A percentile compares a stretch with the other conserved stretches of the same genome.
Evolutionary conservation across 2,888 invertebrate species (phyloP).

Genomic region (Xestobium rufovillosum): DNA sequence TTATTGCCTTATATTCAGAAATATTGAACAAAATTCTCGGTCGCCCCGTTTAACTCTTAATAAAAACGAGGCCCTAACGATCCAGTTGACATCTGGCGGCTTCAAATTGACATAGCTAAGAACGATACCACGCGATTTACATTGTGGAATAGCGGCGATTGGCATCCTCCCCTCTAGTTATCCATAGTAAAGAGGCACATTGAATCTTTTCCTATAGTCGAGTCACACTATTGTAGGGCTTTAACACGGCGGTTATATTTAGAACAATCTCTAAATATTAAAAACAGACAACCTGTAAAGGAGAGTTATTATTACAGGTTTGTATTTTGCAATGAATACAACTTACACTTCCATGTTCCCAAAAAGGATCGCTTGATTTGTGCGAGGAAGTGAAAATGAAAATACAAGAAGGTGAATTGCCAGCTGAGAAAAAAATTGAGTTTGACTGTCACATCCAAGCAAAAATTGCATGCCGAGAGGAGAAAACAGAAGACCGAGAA

Average conservation of each 20-base stretch:
- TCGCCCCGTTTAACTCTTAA: too few relatives aligned
- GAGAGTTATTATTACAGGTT: constrained; percentile 7
- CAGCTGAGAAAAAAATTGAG: background rate
- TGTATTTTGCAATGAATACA: constrained; percentile 13
- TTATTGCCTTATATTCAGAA: too few relatives aligned
- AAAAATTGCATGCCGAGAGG: background rate
- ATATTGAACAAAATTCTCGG: too few relatives aligned
- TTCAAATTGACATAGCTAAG: too few relatives aligned
- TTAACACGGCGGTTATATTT: constrained; percentile 11
- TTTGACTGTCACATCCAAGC: background rate
- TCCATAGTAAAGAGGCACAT: too few relatives aligned
- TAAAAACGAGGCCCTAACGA: too few relatives aligned
- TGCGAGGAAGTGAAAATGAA: background rate
- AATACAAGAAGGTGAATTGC: background rate
- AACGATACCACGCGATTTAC: too few relatives aligned
- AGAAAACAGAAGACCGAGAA: background rate
- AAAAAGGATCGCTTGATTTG: constrained; percentile 11
- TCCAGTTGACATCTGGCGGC: too few relatives aligned
- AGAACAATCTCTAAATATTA: constrained; percentile 11
- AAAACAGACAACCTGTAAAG: constrained; percentile 13
- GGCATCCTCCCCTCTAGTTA: too few relatives aligned
- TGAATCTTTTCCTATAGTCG: constrained; percentile 12
- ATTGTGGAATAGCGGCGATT: too few relatives aligned
- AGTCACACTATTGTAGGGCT: constrained; percentile 15
- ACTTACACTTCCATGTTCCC: constrained; percentile 14